phyloP scores from a whole-genome alignment of 2,113 vertebrate genomes.

The Ranitomeya imitator region DNA sequence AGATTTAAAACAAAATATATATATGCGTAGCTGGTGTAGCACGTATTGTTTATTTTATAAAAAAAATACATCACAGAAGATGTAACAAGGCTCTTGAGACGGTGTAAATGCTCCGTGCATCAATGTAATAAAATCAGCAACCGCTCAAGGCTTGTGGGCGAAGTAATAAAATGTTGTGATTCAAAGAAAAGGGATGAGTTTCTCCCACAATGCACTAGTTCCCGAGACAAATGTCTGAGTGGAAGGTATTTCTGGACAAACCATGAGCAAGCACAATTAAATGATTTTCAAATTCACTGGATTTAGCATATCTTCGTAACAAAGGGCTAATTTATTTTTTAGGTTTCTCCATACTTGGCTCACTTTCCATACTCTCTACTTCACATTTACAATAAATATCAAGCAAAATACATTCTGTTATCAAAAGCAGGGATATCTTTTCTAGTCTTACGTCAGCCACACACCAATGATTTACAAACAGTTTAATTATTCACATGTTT shows the following conservation, averaged over 20 bases:
- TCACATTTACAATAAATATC: constrained; percentile 57
- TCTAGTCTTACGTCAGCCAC: constrained; percentile 77
- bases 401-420: constrained; percentile 64
- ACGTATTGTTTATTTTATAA: constrained; percentile 50
- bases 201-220: constrained; percentile 24
- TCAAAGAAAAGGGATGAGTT: background rate
- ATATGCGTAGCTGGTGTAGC: constrained; percentile 46
- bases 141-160: background rate
- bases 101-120: constrained; percentile 37
- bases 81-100: constrained; percentile 57
- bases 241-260: constrained; percentile 20
- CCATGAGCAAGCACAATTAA: constrained; percentile 24
- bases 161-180: constrained; percentile 28
- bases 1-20: constrained; percentile 24
- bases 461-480: constrained; percentile 80
- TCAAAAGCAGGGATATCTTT: constrained; percentile 73
- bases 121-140: constrained; percentile 37
- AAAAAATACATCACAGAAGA: constrained; percentile 42
- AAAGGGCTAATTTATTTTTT: constrained; percentile 6
- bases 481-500: constrained; percentile 93
- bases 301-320: background rate
- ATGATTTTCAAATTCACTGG: background rate
- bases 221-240: constrained; percentile 20
- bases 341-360: constrained; percentile 60
- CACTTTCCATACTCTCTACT: constrained; percentile 59